phyloP scores from a whole-genome alignment of 2,113 vertebrate genomes.

The Syrrhaptes paradoxus region DNA sequence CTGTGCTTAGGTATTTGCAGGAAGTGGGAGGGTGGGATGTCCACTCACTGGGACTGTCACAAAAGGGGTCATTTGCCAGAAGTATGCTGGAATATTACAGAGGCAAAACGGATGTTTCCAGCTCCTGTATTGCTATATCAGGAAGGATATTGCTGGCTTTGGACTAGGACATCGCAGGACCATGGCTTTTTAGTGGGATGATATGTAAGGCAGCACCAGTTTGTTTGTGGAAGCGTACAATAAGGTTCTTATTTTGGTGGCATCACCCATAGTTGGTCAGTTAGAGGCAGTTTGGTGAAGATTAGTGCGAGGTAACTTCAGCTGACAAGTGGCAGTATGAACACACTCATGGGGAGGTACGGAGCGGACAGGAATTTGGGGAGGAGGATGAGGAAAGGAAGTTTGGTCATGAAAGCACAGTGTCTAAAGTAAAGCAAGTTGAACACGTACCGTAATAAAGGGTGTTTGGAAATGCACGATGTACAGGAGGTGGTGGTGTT shows the following conservation, averaged over 20 bases:
- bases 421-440: not conserved
- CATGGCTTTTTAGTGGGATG: not conserved
- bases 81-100: not conserved
- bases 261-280: not conserved
- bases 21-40: not conserved
- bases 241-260: not conserved
- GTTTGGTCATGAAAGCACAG: not conserved
- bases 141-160: not conserved
- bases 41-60: not conserved
- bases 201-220: not conserved
- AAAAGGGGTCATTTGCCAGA: not conserved
- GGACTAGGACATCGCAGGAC: not conserved
- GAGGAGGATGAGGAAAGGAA: not conserved
- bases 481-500: not conserved
- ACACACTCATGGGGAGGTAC: not conserved
- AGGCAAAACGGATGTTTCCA: not conserved
- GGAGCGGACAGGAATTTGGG: not conserved
- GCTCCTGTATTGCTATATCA: not conserved
- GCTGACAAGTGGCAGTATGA: not conserved
- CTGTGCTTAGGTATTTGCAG: not conserved
- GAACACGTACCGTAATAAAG: accelerated
- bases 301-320: not conserved
- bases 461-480: not conserved
- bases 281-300: not conserved
- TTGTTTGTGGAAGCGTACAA: not conserved